phyloP scores from a whole-genome alignment of 2,113 vertebrate species.

The Dasypus novemcinctus region DNA sequence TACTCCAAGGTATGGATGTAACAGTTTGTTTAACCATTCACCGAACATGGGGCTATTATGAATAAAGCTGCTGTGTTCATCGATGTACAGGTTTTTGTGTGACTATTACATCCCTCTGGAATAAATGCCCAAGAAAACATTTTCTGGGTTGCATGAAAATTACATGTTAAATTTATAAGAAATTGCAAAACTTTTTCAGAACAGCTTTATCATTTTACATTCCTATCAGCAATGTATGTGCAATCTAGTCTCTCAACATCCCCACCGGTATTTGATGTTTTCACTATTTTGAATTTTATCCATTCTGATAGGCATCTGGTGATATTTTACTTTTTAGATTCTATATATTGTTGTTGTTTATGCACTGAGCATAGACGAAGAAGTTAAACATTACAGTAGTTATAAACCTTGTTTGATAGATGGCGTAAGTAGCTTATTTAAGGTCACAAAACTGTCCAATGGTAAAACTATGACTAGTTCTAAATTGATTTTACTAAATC shows the following conservation, averaged over 20 bases:
- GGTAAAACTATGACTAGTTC: too few species aligned
- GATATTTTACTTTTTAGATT: not conserved
- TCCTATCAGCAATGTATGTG: not conserved
- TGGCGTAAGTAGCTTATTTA: not conserved
- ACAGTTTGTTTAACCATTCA: too few species aligned
- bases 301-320: not conserved
- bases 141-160: not conserved
- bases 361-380: fast-evolving
- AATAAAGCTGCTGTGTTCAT: not conserved
- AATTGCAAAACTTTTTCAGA: not conserved
- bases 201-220: not conserved
- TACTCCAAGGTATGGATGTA: not conserved
- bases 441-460: not conserved
- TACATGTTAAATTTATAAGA: not conserved
- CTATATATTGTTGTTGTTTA: not conserved
- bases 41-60: not conserved
- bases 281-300: not conserved
- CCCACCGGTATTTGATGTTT: not conserved
- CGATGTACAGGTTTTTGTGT: not conserved
- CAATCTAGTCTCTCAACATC: not conserved
- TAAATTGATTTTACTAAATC: not conserved
- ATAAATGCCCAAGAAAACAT: too few species aligned
- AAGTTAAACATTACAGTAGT: not conserved
- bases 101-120: not conserved
- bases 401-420: fast-evolving